Conservation (phyloP, 2,888 invertebrate species). For the Microctonus hyperodae region DNA sequence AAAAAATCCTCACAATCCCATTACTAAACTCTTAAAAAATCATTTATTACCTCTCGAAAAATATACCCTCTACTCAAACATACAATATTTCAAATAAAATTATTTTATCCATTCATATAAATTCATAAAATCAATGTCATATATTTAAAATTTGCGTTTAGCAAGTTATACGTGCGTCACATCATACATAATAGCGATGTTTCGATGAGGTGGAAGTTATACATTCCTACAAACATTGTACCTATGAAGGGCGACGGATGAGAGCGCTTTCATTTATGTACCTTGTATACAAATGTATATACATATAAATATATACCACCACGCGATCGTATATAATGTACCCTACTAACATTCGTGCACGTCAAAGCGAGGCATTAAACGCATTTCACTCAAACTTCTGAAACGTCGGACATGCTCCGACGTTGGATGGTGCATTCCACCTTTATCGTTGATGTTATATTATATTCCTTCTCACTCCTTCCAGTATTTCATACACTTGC, state of each 20-base stretch:
- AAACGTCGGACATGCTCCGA: constrained; percentile 37
- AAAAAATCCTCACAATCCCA: no score
- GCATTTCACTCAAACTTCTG: constrained; percentile 39
- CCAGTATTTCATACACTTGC: constrained; percentile 13
- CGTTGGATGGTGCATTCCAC: constrained; percentile 34
- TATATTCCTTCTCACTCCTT: constrained; percentile 25
- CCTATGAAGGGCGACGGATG: not conserved
- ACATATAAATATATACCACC: constrained; percentile 19
- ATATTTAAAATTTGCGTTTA: not conserved
- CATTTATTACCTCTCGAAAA: no score
- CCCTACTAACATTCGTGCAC: constrained; percentile 36
- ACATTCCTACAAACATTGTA: not conserved
- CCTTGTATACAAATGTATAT: not conserved
- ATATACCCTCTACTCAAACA: no score
- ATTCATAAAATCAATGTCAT: no score
- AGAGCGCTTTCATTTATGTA: constrained; percentile 20
- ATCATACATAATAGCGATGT: not conserved
- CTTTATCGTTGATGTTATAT: constrained; percentile 30
- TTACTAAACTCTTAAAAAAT: no score
- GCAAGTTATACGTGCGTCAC: not conserved
- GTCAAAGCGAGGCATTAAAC: constrained; percentile 38
- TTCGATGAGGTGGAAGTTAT: not conserved
- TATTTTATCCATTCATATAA: no score
- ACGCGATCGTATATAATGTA: constrained; percentile 28
- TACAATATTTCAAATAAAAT: no score